Percentiles rank a stretch among this genome's conserved stretches.
These are phyloP conservation scores for Rhorus exstirpatorius DNA, from an alignment of 2,888 invertebrate species.

Conservation along the genomic window DNA sequence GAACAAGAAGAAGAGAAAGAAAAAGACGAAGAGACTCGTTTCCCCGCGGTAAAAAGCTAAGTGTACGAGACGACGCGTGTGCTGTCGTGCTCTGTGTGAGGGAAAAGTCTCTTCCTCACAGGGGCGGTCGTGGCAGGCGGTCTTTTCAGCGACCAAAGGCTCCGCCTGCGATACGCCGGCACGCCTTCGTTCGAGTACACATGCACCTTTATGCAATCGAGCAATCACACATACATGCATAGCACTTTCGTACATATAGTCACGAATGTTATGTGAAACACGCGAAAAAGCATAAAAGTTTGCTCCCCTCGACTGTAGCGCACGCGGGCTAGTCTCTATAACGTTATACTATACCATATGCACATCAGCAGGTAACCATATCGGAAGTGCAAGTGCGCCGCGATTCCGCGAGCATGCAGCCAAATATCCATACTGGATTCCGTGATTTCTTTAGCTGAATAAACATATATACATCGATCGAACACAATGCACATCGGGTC, in stretches of 20 bases:
- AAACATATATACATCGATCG: neutral
- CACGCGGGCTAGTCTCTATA: neutral
- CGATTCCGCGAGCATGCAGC: slow-evolving; percentile 26
- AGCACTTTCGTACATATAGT: slow-evolving; percentile 6
- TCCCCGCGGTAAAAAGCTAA: slow-evolving; percentile 23
- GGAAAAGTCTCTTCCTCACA: slow-evolving; percentile 68
- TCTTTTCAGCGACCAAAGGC: slow-evolving; percentile 80
- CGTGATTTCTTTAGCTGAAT: neutral
- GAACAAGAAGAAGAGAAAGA: slow-evolving; percentile 39
- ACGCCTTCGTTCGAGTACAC: slow-evolving; percentile 70
- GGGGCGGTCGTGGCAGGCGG: slow-evolving; percentile 83
- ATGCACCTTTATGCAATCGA: slow-evolving; percentile 50
- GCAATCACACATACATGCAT: slow-evolving; percentile 20
- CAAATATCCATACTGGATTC: slow-evolving; percentile 7
- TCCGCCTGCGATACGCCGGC: slow-evolving; percentile 81
- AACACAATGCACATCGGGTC: neutral
- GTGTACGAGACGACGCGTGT: slow-evolving; percentile 46
- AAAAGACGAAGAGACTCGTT: slow-evolving; percentile 25
- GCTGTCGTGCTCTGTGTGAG: slow-evolving; percentile 54
- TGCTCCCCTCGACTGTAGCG: slow-evolving; percentile 22
- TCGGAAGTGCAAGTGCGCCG: slow-evolving; percentile 22
- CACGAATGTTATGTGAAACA: slow-evolving; percentile 14
- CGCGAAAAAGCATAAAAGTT: slow-evolving; percentile 61
- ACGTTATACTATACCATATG: neutral
- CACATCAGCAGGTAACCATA: too few relatives aligned